Base-by-base conservation (phyloP, 2,113 vertebrate species). In the Hippolais icterina region DNA sequence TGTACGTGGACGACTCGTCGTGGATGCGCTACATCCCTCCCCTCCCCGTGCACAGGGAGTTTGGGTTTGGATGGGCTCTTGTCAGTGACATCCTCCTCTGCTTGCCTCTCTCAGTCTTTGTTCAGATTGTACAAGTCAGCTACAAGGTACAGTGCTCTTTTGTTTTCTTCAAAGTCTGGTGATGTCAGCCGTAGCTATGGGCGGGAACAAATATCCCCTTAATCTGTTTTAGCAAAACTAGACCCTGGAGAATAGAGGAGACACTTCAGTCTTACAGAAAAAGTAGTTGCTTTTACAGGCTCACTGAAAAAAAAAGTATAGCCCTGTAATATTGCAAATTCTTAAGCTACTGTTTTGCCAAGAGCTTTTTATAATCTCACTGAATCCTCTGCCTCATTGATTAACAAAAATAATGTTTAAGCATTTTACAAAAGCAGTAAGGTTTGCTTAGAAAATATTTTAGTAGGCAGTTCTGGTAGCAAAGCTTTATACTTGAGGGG, bases 111-210 rank as follows among this genome's bases (percentile, higher is more conserved):
- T 99, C 99, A 13, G 35, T 99, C 95, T 99, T 99, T 65, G 61
- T 99, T 49, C 99, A 99, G 97, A 97, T 99, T 64, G 98, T 99
- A 9, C 99, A 99, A 98, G 98, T 99, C 95, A 99, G 98, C 97
- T 99, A 99, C 93, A 98, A 99, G 99, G 99, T 99, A 98, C 1
- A 5, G 27, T 76, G 41, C 33, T 83, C 69, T 53, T 57, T 59
- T 70, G 10, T 41, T 75, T 53, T 39, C 52, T 61, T 81, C 24
- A 4, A 76, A 59, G 52, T 53, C 42, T 28, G 37, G 7, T 33
- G 5, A 29, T 78, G 44, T 17, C 44, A 92, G 17, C 56, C 77
- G 24, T 87, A 39, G 12, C 72, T 74, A 1, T 17, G 54, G 81
- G 37, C n/a, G 59, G 79, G 46, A 86, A 63, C 17, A 94, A 69